Evolutionary conservation across 2,797 vertebrate genomes (phyloP).

Genomic region (Catamblyrhynchus diadema): DNA sequence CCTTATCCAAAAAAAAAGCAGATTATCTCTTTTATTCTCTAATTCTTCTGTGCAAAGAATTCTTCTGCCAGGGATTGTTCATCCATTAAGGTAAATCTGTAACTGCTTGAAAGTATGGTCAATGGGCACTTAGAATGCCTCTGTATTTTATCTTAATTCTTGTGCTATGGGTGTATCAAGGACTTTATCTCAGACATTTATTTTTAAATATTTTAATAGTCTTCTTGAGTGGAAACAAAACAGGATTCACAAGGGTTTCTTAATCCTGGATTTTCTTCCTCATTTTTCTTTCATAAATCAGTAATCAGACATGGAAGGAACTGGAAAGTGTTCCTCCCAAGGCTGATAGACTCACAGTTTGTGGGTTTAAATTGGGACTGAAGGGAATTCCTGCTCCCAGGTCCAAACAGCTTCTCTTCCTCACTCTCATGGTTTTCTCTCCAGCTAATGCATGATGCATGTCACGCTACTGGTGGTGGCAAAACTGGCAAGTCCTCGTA

Average conservation of each 20-base stretch:
- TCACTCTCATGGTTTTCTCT: accelerated
- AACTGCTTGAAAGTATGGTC: neutral
- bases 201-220: neutral
- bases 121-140: neutral
- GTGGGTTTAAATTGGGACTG: neutral
- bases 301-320: neutral
- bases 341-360: neutral
- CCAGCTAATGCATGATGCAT: neutral
- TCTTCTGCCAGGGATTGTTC: neutral
- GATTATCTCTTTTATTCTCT: neutral
- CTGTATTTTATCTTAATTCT: neutral
- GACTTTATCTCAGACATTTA: neutral
- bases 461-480: neutral
- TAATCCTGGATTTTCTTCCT: neutral
- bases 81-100: neutral
- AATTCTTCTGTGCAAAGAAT: neutral
- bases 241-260: neutral
- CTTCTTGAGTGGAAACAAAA: neutral
- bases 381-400: neutral
- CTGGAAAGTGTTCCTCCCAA: neutral
- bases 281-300: neutral
- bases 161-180: neutral
- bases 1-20: neutral
- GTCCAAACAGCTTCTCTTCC: neutral
- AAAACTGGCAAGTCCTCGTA: neutral